phyloP scores from a whole-genome alignment of 1,140 invertebrate genomes.

The Amyelois transitella region DNA sequence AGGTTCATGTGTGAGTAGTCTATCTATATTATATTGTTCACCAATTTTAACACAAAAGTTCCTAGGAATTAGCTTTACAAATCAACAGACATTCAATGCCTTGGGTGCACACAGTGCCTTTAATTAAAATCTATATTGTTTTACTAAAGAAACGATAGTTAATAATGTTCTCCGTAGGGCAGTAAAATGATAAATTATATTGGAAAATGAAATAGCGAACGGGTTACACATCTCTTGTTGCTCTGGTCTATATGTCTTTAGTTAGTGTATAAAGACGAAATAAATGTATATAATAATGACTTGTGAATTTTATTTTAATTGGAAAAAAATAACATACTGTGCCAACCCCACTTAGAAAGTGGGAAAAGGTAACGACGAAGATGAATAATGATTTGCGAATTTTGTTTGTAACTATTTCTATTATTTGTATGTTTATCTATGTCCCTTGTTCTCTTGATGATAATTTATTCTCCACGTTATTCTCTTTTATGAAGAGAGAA shows the following conservation, averaged over 20 bases:
- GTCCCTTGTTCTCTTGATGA: no score
- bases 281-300: constrained; percentile 50
- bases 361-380: neutral
- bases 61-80: neutral
- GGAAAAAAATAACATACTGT: neutral
- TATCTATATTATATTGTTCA: no score
- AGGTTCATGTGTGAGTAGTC: no score
- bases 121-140: neutral
- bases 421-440: no score
- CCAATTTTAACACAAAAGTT: neutral
- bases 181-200: neutral
- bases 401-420: no score
- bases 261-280: constrained; percentile 37
- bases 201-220: neutral
- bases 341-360: no score
- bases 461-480: no score
- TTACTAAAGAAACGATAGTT: constrained; percentile 7
- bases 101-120: neutral
- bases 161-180: constrained; percentile 6
- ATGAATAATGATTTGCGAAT: neutral
- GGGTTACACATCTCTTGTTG: constrained; percentile 18
- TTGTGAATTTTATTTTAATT: neutral
- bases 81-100: neutral
- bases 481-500: no score
- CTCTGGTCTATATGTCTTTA: constrained; percentile 20